Conservation (phyloP, 2,888 invertebrate genomes). For the Drosophila austrosaltans region DNA sequence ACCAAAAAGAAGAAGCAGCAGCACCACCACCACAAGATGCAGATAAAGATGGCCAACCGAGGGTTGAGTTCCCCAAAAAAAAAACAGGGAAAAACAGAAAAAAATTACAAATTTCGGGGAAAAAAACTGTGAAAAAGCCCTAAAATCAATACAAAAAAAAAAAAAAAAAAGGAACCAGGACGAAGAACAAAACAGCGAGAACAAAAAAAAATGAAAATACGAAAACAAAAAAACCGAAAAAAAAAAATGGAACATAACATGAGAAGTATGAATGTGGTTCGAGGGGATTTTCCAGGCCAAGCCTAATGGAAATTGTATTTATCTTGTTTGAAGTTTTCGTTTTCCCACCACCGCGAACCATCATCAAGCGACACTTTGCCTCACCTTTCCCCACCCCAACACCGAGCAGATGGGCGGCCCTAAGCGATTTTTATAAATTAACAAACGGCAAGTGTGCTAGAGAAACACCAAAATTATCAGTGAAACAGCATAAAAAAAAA, state of each 20-base stretch:
- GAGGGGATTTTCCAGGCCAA: conserved; percentile 65
- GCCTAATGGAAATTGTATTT: conserved; percentile 79
- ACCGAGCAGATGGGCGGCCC: conserved; percentile 48
- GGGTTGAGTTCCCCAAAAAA: conserved; percentile 14
- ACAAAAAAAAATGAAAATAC: conserved; percentile 51
- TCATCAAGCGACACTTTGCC: conserved; percentile 63
- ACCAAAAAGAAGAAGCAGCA: conserved; percentile 38
- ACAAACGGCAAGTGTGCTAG: conserved; percentile 45
- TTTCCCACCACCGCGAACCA: conserved; percentile 38
- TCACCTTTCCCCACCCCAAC: conserved; percentile 60
- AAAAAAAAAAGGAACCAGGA: conserved; percentile 30
- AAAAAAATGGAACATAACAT: conserved; percentile 49
- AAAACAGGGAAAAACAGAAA: background rate
- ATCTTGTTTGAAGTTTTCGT: conserved; percentile 73
- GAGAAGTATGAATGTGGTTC: conserved; percentile 72
- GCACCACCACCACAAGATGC: background rate
- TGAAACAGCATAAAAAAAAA: conserved; percentile 53
- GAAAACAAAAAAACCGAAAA: conserved; percentile 32
- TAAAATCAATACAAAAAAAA: conserved; percentile 66
- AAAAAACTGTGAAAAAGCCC: conserved; percentile 75
- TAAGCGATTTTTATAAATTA: conserved; percentile 76
- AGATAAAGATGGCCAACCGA: conserved; percentile 26
- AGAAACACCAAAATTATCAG: conserved; percentile 11
- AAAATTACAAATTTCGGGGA: conserved; percentile 4
- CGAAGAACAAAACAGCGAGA: conserved; percentile 2